Evolutionary conservation across 2,113 vertebrate genomes (phyloP).

Genomic region (Boulengerochromis microlepis): DNA sequence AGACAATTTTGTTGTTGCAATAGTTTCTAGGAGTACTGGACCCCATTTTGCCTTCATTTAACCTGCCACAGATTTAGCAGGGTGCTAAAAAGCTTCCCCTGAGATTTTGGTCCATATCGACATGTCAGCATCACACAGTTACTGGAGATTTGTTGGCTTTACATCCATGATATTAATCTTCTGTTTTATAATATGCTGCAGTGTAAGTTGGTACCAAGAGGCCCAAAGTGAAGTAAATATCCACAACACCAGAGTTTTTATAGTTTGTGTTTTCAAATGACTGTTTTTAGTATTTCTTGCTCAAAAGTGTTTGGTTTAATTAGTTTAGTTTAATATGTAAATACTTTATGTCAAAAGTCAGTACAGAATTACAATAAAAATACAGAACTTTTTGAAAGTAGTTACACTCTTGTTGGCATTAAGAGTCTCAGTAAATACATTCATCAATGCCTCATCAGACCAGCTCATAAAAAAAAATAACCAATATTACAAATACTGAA

Average conservation of each 20-base stretch:
- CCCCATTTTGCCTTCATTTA: accelerated
- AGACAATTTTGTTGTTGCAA: not conserved
- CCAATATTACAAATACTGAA: not conserved
- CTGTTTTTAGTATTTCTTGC: not conserved
- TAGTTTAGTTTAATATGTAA: accelerated
- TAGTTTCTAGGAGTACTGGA: not conserved
- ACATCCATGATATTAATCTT: accelerated
- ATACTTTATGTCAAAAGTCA: not conserved
- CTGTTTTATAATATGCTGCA: not conserved
- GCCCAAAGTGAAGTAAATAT: not conserved
- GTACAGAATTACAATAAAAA: not conserved
- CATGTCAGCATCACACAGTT: not conserved
- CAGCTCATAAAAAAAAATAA: not conserved
- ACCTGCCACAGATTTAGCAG: not conserved
- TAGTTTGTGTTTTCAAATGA: accelerated
- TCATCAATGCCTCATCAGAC: not conserved
- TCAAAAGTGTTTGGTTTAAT: accelerated
- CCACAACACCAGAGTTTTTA: not conserved
- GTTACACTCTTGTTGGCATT: accelerated
- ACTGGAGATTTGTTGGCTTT: not conserved
- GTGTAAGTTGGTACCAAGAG: not conserved
- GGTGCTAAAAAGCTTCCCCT: not conserved
- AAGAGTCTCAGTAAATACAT: not conserved
- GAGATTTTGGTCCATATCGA: not conserved
- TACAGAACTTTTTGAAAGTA: not conserved